These are phyloP conservation scores for Cylas formicarius DNA, from an alignment of 1,140 invertebrate genomes.

Conservation along the genomic window DNA sequence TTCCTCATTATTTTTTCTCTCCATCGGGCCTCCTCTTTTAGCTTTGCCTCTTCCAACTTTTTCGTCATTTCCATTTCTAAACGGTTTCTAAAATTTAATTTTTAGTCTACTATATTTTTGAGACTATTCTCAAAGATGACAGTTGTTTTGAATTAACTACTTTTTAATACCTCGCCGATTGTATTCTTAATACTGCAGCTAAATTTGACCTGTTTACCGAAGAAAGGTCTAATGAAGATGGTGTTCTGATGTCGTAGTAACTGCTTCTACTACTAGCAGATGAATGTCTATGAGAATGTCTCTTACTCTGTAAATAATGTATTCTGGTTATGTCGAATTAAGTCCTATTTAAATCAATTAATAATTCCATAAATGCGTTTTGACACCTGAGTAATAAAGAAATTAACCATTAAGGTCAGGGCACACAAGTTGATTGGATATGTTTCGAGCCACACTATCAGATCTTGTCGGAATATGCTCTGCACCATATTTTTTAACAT, in stretches of 20 bases:
- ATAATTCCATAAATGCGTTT: too few species aligned
- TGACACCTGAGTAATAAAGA: too few species aligned
- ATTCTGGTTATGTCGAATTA: too few species aligned
- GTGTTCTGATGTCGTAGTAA: constrained; percentile 39
- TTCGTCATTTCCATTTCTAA: constrained; percentile 56
- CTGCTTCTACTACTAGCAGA: constrained; percentile 33
- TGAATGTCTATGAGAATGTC: constrained; percentile 20
- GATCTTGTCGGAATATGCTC: too few species aligned
- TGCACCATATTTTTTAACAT: too few species aligned
- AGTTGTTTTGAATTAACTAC: too few species aligned
- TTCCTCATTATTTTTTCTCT: constrained; percentile 53
- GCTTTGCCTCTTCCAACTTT: constrained; percentile 50
- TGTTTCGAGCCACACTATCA: too few species aligned
- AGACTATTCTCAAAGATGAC: too few species aligned
- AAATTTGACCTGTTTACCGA: constrained; percentile 57
- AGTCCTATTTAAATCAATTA: too few species aligned
- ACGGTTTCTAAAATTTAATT: constrained; percentile 46
- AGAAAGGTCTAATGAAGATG: constrained; percentile 43
- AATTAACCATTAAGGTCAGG: too few species aligned
- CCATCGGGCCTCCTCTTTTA: constrained; percentile 49
- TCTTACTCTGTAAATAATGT: constrained; percentile 26
- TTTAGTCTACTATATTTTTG: constrained; percentile 2
- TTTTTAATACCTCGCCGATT: constrained; percentile 48
- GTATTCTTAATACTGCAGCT: constrained; percentile 61
- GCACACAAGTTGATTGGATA: too few species aligned